These are phyloP conservation scores for Schizothorax lantsangensis DNA, from an alignment of 2,797 vertebrate species.

Conservation along the genomic window DNA sequence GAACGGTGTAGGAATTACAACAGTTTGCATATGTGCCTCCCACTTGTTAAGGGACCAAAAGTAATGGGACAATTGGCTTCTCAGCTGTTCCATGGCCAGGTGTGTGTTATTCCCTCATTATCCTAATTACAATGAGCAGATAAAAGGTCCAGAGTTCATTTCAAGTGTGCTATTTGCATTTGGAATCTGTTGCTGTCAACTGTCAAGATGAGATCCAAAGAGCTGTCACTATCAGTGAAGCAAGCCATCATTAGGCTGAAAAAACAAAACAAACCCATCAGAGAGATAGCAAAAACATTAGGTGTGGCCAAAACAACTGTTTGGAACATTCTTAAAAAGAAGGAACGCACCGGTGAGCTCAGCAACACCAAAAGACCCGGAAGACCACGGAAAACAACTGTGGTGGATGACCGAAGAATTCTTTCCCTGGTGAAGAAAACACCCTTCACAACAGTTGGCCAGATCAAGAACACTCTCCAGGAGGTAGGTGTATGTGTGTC, in stretches of 20 bases:
- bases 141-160: no score
- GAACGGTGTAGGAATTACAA: no score
- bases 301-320: conserved; percentile 47
- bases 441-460: conserved; percentile 52
- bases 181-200: conserved; percentile 16
- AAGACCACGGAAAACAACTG: conserved; percentile 60
- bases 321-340: conserved; percentile 54
- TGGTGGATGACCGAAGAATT: conserved; percentile 54
- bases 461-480: conserved; percentile 50
- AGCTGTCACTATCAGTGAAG: conserved; percentile 54
- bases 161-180: no score
- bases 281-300: conserved; percentile 13
- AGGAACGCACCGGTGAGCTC: conserved; percentile 47
- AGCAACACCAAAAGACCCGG: conserved; percentile 53
- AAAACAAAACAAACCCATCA: conserved; percentile 55
- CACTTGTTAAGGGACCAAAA: no score
- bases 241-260: conserved; percentile 56
- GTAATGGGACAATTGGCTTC: no score
- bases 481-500: neutral
- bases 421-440: conserved; percentile 54
- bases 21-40: no score
- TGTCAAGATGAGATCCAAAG: conserved; percentile 54
- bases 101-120: no score
- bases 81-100: no score
- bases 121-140: no score